Base-by-base conservation (phyloP, 2,888 invertebrate species). In the Dorcus parallelipipedus region DNA sequence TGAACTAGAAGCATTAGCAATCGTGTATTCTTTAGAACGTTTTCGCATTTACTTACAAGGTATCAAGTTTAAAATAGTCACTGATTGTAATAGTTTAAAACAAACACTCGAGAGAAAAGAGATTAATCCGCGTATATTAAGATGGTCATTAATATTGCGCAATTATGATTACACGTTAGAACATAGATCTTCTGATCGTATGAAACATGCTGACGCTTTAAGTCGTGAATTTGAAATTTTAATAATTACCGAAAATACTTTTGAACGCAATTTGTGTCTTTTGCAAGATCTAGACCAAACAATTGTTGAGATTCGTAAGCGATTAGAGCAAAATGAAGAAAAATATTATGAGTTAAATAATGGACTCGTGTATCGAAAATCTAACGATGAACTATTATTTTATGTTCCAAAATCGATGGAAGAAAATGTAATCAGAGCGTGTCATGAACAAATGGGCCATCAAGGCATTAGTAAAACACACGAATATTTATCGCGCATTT, bases 161-260 rank as follows among this genome's bases (percentile, higher is more conserved):
- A 72, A 72, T 14, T 76, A 76, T 57, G 73, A 76, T 43, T 54
- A 76, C 65, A 71, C 73, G 2, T 52, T 74, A 8, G 73, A 73
- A 0, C 60, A 76, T 4, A 64, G 74, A 9, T 56, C 70, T 58
- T 68, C 73, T 0, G 43, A 75, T 1, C 70, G 71, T 26, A 74
- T 71, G 53, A 75, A 74, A 60, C 45, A 72, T n/a, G 63, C 71
- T 2, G 74, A 73, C 54, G 54, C 76, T 4, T 38, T 72, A 9
- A 71, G 70, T 5, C 52, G 57, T 39, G 49, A 61, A 20, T 72
- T 73, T 49, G 73, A 69, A 58, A 69, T 75, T 8, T 54, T 50
- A 14, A 45, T 47, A 17, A 20, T 52, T 38, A 38, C 23, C 26
- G 50, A 49, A 10, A 55, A 55, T 33, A 51, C 55, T 23, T 49